These are phyloP conservation scores for Drosophila rellima DNA, from an alignment of 2,888 invertebrate species.

Conservation along the genomic window DNA sequence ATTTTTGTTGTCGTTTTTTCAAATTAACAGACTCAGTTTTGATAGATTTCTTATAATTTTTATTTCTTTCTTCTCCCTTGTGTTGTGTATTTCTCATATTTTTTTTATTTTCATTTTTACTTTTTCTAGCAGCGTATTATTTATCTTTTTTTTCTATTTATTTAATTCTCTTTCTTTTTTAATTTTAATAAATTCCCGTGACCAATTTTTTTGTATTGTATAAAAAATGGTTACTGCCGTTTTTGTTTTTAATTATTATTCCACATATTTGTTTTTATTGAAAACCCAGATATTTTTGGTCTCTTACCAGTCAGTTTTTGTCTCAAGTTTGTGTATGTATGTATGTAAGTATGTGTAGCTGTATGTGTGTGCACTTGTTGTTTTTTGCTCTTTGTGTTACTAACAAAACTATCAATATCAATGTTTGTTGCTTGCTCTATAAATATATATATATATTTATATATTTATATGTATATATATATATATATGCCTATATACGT, in stretches of 20 bases:
- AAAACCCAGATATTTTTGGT: conserved; percentile 86
- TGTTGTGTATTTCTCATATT: conserved; percentile 58
- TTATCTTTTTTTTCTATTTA: conserved; percentile 41
- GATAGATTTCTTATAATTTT: conserved; percentile 50
- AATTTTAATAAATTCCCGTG: conserved; percentile 83
- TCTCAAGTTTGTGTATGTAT: conserved; percentile 69
- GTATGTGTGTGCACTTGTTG: conserved; percentile 46
- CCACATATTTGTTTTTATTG: conserved; percentile 75
- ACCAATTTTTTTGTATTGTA: conserved; percentile 69
- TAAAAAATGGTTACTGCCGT: conserved; percentile 77
- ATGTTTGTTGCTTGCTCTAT: conserved; percentile 69
- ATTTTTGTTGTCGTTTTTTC: conserved; percentile 28
- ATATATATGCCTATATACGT: conserved; percentile 42
- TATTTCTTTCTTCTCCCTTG: conserved; percentile 32
- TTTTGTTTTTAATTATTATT: conserved; percentile 52
- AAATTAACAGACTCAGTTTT: conserved; percentile 72
- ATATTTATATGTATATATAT: conserved; percentile 41
- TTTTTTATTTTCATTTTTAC: conserved; percentile 32
- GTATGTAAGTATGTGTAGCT: conserved; percentile 31
- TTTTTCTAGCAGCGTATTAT: conserved; percentile 58
- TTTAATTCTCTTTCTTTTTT: conserved; percentile 47
- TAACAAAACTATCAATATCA: conserved; percentile 79
- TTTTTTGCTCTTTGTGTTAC: conserved; percentile 52
- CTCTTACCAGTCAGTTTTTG: conserved; percentile 85
- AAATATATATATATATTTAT: conserved; percentile 59